A percentile compares a stretch with the other conserved stretches of the same genome.
Conservation (phyloP, 2,113 vertebrate species). For the Hemiscyllium ocellatum region DNA sequence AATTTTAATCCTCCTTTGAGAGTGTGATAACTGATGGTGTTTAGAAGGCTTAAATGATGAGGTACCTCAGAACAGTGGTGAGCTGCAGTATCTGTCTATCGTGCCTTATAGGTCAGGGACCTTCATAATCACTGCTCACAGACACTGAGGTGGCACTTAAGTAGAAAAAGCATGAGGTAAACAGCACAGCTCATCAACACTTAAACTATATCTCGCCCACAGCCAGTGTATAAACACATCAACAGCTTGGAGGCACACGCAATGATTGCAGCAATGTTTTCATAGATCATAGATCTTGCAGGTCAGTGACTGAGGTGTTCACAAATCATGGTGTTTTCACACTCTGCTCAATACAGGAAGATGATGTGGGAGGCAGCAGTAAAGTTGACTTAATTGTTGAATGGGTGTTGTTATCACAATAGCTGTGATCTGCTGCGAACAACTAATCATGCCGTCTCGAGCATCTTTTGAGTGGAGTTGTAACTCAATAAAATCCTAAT, state of each 20-base stretch:
- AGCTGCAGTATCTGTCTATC: neutral
- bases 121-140: neutral
- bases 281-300: neutral
- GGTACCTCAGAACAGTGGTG: neutral
- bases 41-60: neutral
- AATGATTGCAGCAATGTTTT: neutral
- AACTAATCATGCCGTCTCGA: neutral
- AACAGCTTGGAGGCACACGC: neutral
- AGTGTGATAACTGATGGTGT: neutral
- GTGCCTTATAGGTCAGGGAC: neutral
- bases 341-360: neutral
- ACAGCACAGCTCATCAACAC: neutral
- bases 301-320: neutral
- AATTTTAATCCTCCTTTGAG: neutral
- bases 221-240: neutral
- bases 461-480: neutral
- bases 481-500: neutral
- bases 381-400: neutral
- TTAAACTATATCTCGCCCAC: neutral
- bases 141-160: neutral
- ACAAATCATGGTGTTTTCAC: neutral
- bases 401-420: neutral
- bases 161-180: neutral
- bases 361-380: neutral
- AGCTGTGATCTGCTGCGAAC: neutral